Evolutionary conservation across 2,888 invertebrate species (phyloP), one percentile per base, ranked within the genome.

Genomic region (Nephrotoma flavescens): DNA sequence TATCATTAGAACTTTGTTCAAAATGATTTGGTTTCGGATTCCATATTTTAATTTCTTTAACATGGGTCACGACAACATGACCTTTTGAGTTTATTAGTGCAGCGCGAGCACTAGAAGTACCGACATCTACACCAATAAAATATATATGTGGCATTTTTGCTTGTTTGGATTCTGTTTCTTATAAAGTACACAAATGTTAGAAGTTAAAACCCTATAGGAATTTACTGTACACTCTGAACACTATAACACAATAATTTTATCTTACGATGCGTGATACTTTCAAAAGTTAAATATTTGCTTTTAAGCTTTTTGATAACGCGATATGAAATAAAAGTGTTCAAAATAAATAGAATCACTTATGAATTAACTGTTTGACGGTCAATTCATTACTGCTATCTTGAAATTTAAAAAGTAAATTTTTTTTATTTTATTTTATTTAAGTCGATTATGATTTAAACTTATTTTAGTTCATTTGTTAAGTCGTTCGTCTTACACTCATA

Each of bases 101-200:
- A 6, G 97, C 97, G 88, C 99, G 93, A 0, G 94, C 97, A 92
- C 98, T 98, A 12, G 96, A 96, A 1, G 97, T 97, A 5, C 99
- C 99, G 57, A 98, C 98, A 92, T 99, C 99, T 11, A 98, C 96
- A 87, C 97, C 97, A 89, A 97, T 92, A 90, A 96, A 96, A 90
- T 94, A 95, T 19, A 89, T 88, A 87, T 88, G 87, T 41, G 90
- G 88, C 91, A 90, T 90, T 42, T 71, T 71, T 12, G 19, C 71
- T 86, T 19, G 9, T 71, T 6, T 41, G 11, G 83, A 12, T 45
- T n/a, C 5, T 45, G 6, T 44, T n/a, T 11, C 41, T 41, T 47
- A 86, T 11, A 31, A 47, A 86, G n/a, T 44, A 44, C 6, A 31
- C 11, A 71, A 19, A 47, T 47, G 41, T 41, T 7, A 44, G 41